Conservation (phyloP, 1,140 invertebrate genomes). For the Telenomus remus region DNA sequence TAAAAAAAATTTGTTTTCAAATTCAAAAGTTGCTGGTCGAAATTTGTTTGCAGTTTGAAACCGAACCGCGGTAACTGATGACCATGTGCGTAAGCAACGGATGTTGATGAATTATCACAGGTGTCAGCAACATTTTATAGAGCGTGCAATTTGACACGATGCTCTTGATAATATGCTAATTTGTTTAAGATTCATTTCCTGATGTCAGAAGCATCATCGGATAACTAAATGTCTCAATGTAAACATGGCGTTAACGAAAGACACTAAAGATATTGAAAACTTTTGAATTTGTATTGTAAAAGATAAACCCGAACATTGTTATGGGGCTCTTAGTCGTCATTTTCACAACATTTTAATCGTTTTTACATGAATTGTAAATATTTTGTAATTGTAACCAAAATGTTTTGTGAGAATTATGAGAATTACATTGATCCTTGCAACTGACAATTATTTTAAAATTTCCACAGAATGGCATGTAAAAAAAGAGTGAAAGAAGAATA, state of each 20-base stretch:
- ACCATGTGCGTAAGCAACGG: conserved; percentile 18
- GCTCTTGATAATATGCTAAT: conserved; percentile 65
- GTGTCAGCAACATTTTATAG: conserved; percentile 60
- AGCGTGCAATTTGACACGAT: conserved; percentile 48
- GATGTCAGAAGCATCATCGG: conserved; percentile 60
- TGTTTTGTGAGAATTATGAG: too few relatives aligned
- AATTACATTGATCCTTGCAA: not conserved
- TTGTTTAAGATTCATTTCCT: conserved; percentile 61
- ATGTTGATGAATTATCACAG: conserved; percentile 57
- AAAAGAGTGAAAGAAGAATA: not conserved
- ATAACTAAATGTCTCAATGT: conserved; percentile 58
- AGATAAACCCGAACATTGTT: too few relatives aligned
- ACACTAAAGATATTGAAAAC: too few relatives aligned
- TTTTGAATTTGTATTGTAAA: too few relatives aligned
- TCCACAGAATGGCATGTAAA: conserved; percentile 8
- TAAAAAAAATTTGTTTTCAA: too few relatives aligned
- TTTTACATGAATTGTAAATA: not conserved
- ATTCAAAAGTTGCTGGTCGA: too few relatives aligned
- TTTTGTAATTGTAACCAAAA: not conserved
- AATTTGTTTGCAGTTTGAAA: conserved; percentile 6
- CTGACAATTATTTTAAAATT: not conserved
- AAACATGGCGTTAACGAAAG: conserved; percentile 48
- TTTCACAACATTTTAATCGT: not conserved
- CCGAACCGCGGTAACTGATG: conserved; percentile 28
- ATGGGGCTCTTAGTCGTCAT: too few relatives aligned